Percentiles rank a stretch among this genome's conserved stretches.
phyloP scores from a whole-genome alignment of 2,888 invertebrate genomes.

The Dryomyza anilis region DNA sequence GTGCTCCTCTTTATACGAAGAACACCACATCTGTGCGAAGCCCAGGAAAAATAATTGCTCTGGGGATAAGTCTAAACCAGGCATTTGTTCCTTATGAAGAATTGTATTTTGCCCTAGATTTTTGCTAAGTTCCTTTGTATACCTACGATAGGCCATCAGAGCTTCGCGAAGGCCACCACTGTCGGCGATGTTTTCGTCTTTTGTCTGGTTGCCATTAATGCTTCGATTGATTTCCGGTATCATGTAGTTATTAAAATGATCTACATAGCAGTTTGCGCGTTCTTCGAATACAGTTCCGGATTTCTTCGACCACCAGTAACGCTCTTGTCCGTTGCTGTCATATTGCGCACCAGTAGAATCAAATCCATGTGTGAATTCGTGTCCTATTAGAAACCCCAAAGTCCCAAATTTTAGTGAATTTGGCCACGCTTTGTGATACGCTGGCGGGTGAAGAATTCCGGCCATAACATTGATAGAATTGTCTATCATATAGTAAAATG shows the following conservation, averaged over 20 bases:
- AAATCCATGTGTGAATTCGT: conserved; percentile 56
- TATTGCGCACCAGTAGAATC: conserved; percentile 47
- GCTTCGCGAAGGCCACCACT: conserved; percentile 50
- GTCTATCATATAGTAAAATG: conserved; percentile 53
- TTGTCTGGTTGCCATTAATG: conserved; percentile 49
- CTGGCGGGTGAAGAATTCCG: conserved; percentile 51
- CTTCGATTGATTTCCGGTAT: conserved; percentile 53
- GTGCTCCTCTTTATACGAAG: conserved; percentile 49
- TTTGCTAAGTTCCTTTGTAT: conserved; percentile 40
- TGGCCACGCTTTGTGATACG: conserved; percentile 50
- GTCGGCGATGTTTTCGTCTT: conserved; percentile 56
- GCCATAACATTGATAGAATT: conserved; percentile 56
- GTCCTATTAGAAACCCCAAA: conserved; percentile 53
- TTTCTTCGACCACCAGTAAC: conserved; percentile 52
- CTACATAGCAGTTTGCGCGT: conserved; percentile 48
- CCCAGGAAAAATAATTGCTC: conserved; percentile 56
- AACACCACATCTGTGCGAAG: conserved; percentile 55
- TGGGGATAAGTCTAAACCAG: conserved; percentile 51
- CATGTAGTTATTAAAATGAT: conserved; percentile 46
- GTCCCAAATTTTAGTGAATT: conserved; percentile 53
- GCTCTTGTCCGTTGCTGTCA: conserved; percentile 40
- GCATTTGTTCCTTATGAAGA: conserved; percentile 47
- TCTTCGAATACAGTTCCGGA: conserved; percentile 45
- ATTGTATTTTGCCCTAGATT: conserved; percentile 13
- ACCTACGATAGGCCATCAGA: conserved; percentile 46